Evolutionary conservation across 2,113 vertebrate species (phyloP), one percentile per base, ranked within the genome.

Genomic region (Smithornis capensis): DNA sequence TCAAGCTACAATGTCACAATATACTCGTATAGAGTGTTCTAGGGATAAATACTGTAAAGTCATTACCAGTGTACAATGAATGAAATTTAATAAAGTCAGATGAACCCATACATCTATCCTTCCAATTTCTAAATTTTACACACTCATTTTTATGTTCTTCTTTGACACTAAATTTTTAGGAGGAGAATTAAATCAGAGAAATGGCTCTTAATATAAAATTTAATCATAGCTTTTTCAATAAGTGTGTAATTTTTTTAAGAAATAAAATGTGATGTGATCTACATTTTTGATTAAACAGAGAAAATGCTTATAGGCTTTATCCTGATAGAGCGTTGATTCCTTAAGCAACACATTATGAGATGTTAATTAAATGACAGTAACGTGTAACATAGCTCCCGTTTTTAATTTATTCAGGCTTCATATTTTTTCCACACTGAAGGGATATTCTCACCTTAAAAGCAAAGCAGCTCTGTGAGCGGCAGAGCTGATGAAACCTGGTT

Each of bases 341-440:
- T 97, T 95, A 95, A 96, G 93, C 91, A 96, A 91, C 70, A 96
- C 92, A 95, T 97, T 96, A 95, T 93, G 95, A 96, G 87, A 96
- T 94, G 84, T 92, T 97, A 97, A 97, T 97, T 97, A 97, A 95
- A 96, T 96, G 96, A 96, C 94, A 96, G 96, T 95, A 96, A 96
- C 18, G 90, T 96, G 96, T 95, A 97, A 96, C 95, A 91, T 38
- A 95, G 93, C 92, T 96, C 83, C 68, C 2, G 1, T 62, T 96
- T 97, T 95, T 96, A 97, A 96, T 97, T 93, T 97, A 96, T 97
- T 92, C 96, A 89, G 64, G 92, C 73, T 97, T 96, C 91, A 57
- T 91, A 65, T 95, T 95, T 94, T 94, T 91, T 93, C 91, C 80
- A 53, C n/a, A 40, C 55, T 68, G 91, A 92, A 71, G 33, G 37